phyloP scores from a whole-genome alignment of 2,888 invertebrate genomes.

The Globia sparganii region DNA sequence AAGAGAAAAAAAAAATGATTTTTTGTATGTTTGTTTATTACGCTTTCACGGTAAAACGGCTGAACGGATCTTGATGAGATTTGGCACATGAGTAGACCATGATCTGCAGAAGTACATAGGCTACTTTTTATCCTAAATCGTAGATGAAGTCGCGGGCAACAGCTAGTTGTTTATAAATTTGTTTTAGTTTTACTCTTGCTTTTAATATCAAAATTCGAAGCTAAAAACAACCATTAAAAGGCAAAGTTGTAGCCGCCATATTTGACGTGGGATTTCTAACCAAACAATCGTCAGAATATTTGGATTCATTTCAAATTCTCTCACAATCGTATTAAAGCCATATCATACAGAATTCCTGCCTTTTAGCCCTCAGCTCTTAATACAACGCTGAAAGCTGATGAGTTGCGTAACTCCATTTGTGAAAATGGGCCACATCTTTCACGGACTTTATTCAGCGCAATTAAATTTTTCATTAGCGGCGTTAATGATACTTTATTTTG shows the following conservation, averaged over 20 bases:
- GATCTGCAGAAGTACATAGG: not conserved
- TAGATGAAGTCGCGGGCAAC: not conserved
- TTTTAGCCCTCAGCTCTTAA: constrained; percentile 56
- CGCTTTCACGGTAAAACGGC: no score
- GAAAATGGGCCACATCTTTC: constrained; percentile 66
- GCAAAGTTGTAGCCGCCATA: not conserved
- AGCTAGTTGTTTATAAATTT: not conserved
- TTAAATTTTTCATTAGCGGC: constrained; percentile 64
- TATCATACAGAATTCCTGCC: constrained; percentile 54
- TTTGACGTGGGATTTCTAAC: constrained; percentile 22
- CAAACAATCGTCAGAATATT: constrained; percentile 35
- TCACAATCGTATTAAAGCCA: constrained; percentile 47
- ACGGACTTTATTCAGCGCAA: constrained; percentile 61
- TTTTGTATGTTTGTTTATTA: no score
- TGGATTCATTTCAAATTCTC: constrained; percentile 41
- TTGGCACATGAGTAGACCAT: no score
- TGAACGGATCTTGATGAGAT: not conserved
- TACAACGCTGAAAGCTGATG: constrained; percentile 57
- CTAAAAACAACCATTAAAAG: not conserved
- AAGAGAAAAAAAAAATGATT: not conserved
- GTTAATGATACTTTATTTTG: constrained; percentile 56
- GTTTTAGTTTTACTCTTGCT: not conserved
- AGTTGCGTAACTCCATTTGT: constrained; percentile 65
- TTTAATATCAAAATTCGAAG: not conserved
- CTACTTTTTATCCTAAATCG: not conserved